phyloP scores from a whole-genome alignment of 2,113 vertebrate genomes.

The Bufo gargarizans region DNA sequence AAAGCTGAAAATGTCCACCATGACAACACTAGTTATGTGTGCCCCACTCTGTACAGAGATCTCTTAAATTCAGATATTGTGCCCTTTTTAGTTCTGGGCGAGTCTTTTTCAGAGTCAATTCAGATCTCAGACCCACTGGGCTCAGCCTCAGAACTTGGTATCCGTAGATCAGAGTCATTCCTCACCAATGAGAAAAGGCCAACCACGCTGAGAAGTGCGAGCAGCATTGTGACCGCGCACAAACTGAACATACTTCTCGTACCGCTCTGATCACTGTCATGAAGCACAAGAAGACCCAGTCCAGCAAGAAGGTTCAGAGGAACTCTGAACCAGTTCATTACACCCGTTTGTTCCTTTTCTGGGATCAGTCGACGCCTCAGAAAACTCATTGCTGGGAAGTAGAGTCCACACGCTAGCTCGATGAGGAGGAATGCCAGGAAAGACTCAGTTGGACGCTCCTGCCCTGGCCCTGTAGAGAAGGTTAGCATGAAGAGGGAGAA shows the following conservation, averaged over 20 bases:
- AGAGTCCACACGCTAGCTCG: constrained; percentile 88
- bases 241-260: constrained; percentile 89
- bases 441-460: constrained; percentile 84
- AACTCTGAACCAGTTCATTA: constrained; percentile 89
- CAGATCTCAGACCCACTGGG: constrained; percentile 65
- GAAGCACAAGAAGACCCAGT: constrained; percentile 84
- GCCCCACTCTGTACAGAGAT: neutral
- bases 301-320: constrained; percentile 89
- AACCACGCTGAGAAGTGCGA: constrained; percentile 84
- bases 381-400: constrained; percentile 91
- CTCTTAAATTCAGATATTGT: neutral
- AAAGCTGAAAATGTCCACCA: neutral
- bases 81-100: neutral
- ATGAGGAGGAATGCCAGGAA: constrained; percentile 90
- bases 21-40: neutral
- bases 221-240: constrained; percentile 83
- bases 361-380: constrained; percentile 87
- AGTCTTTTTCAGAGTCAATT: neutral
- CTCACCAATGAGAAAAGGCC: constrained; percentile 85
- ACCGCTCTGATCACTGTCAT: constrained; percentile 85
- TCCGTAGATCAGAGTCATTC: constrained; percentile 80
- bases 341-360: constrained; percentile 79
- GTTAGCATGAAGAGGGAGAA: constrained; percentile 92
- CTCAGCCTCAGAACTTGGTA: constrained; percentile 64
- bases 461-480: constrained; percentile 86